These are phyloP conservation scores for Eupithecia subumbrata DNA, from an alignment of 2,888 invertebrate species.

Conservation along the genomic window DNA sequence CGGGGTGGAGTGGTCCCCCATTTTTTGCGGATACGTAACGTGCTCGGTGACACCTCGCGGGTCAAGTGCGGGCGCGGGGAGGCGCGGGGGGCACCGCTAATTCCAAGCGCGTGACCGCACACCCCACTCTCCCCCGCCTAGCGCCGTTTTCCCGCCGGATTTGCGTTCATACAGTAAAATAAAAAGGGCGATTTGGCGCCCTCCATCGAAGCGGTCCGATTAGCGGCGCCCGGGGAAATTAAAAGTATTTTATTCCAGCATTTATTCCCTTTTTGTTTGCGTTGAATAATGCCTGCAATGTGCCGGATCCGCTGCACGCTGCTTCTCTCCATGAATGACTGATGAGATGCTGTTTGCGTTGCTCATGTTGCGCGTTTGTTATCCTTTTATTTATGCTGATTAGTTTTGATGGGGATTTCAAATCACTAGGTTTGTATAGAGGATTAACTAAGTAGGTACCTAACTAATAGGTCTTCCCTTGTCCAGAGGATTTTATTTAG, in stretches of 20 bases:
- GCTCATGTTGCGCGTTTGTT: slow-evolving; percentile 45
- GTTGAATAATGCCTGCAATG: slow-evolving; percentile 62
- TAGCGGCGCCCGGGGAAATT: slow-evolving; percentile 83
- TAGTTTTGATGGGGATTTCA: slow-evolving; percentile 34
- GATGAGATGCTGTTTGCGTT: slow-evolving; percentile 51
- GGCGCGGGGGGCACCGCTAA: slow-evolving; percentile 65
- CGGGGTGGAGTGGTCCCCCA: slow-evolving; percentile 57
- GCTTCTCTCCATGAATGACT: slow-evolving; percentile 47
- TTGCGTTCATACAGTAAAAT: slow-evolving; percentile 81
- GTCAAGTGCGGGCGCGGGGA: slow-evolving; percentile 64
- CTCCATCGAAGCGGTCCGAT: slow-evolving; percentile 80
- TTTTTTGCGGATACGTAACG: slow-evolving; percentile 79
- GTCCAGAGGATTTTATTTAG: neutral
- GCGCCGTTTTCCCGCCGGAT: slow-evolving; percentile 79
- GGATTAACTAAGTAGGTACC: neutral
- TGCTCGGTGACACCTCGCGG: slow-evolving; percentile 78
- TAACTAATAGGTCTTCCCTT: neutral
- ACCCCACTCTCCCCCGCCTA: slow-evolving; percentile 53
- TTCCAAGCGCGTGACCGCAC: slow-evolving; percentile 77
- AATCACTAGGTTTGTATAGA: slow-evolving; percentile 2
- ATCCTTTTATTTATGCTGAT: slow-evolving; percentile 44
- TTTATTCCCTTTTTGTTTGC: slow-evolving; percentile 80
- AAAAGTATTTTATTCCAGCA: slow-evolving; percentile 82
- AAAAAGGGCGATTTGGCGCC: slow-evolving; percentile 82
- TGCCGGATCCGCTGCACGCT: slow-evolving; percentile 47